Conservation (phyloP, 1,140 invertebrate species). For the Neodiprion pinetum region DNA sequence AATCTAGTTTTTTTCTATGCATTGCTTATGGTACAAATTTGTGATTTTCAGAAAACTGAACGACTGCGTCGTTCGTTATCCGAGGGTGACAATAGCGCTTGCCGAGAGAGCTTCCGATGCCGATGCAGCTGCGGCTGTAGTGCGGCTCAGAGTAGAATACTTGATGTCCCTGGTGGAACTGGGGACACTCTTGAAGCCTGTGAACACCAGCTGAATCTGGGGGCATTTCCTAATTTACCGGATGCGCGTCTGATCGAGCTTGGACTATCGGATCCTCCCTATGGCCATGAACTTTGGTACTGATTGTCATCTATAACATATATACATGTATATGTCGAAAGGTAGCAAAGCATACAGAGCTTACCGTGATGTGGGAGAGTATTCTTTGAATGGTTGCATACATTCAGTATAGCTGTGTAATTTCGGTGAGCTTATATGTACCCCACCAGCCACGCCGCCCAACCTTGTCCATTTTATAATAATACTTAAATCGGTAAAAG, state of each 20-base stretch:
- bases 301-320: no score
- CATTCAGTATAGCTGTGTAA: no score
- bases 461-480: no score
- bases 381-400: no score
- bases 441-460: no score
- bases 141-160: neutral
- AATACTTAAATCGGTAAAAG: no score
- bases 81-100: constrained; percentile 36
- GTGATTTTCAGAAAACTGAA: neutral
- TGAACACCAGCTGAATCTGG: constrained; percentile 21
- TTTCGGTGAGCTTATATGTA: no score
- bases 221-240: constrained; percentile 48
- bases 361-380: no score
- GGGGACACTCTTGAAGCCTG: constrained; percentile 17
- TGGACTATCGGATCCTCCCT: constrained; percentile 41
- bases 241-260: constrained; percentile 41
- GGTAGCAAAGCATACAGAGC: no score
- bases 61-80: constrained; percentile 40
- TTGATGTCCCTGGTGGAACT: constrained; percentile 4
- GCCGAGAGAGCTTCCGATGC: constrained; percentile 20
- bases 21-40: neutral
- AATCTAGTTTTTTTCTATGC: no score
- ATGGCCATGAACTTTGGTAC: constrained; percentile 28
- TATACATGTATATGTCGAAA: no score
- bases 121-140: neutral